A percentile compares a stretch with the other conserved stretches of the same genome.
phyloP scores from a whole-genome alignment of 2,113 vertebrate genomes.

The Catagonus wagneri region DNA sequence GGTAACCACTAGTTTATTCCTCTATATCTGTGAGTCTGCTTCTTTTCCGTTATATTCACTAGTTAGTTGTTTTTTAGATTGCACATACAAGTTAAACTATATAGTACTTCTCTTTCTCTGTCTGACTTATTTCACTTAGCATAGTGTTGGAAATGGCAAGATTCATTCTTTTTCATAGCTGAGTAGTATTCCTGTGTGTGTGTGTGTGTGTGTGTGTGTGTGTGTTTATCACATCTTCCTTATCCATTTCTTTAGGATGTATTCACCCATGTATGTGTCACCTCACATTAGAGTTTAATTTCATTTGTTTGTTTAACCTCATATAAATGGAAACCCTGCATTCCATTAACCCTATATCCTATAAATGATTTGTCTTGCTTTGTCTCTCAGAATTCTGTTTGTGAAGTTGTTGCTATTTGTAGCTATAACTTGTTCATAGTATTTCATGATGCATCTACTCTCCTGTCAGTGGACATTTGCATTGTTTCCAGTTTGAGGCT shows the following conservation, averaged over 20 bases:
- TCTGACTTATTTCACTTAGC: neutral
- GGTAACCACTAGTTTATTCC: neutral
- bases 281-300: neutral
- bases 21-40: neutral
- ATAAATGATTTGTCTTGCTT: neutral
- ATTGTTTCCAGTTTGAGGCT: neutral
- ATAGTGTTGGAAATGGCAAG: neutral
- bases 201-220: neutral
- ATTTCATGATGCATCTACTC: neutral
- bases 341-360: too few species aligned
- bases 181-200: neutral
- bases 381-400: neutral
- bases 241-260: neutral
- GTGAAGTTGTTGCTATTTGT: neutral
- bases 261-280: accelerated
- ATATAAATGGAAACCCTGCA: neutral
- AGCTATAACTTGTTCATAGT: neutral
- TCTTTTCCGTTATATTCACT: too few species aligned
- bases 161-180: neutral
- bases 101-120: neutral
- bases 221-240: neutral
- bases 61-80: neutral
- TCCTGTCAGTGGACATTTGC: neutral
- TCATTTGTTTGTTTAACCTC: neutral
- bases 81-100: neutral